A percentile compares a stretch with the other conserved stretches of the same genome.
These are phyloP conservation scores for Venturia canescens DNA, from an alignment of 1,140 invertebrate species.

Conservation along the genomic window DNA sequence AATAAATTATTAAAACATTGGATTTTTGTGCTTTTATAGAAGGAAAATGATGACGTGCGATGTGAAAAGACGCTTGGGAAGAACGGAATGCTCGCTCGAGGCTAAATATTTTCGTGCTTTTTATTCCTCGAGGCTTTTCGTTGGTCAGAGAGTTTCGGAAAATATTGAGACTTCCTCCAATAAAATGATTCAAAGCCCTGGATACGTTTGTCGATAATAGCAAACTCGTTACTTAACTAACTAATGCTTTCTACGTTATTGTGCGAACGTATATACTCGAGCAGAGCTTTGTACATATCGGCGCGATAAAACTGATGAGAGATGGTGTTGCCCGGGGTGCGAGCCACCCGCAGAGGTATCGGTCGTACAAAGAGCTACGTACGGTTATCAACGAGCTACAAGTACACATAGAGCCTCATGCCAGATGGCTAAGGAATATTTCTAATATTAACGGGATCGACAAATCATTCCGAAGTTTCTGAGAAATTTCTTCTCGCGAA, in stretches of 20 bases:
- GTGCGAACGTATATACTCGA: neutral
- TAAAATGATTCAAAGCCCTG: neutral
- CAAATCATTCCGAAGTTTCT: neutral
- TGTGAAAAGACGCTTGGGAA: too few species aligned
- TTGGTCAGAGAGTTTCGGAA: too few species aligned
- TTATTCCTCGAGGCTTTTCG: too few species aligned
- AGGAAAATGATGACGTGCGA: too few species aligned
- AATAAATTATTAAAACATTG: neutral
- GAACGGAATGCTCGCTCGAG: too few species aligned
- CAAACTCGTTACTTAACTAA: constrained; percentile 33
- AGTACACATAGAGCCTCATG: neutral
- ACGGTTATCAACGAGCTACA: constrained; percentile 20
- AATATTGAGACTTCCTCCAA: neutral
- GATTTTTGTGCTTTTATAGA: too few species aligned
- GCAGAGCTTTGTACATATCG: neutral
- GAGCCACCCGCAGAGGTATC: constrained; percentile 33
- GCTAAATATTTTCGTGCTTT: too few species aligned
- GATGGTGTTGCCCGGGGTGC: constrained; percentile 27
- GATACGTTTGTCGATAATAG: constrained; percentile 14
- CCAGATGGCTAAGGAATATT: neutral
- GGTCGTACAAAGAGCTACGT: constrained; percentile 16
- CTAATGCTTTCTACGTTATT: constrained; percentile 12
- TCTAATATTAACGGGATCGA: constrained; percentile 11
- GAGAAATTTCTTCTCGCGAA: neutral
- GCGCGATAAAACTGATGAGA: constrained; percentile 23